Percentiles rank a stretch among this genome's conserved stretches.
Evolutionary conservation across 2,797 vertebrate species (phyloP).

Genomic region (Danio albolineatus): DNA sequence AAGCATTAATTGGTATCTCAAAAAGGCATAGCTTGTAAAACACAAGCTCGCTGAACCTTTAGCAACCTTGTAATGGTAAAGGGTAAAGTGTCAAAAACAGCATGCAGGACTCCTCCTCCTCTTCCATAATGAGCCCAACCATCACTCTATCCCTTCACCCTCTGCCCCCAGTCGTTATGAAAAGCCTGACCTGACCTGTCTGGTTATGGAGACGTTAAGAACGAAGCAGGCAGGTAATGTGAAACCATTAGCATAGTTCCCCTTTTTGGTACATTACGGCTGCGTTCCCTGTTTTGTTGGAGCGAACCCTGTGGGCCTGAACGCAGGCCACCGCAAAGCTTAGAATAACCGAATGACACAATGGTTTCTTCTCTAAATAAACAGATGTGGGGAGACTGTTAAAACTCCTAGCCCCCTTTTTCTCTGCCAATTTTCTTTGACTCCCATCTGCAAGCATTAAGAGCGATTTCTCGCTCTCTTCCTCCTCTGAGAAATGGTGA

Average conservation of each 20-base stretch:
- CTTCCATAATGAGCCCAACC: conserved; percentile 9
- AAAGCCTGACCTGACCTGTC: conserved; percentile 1
- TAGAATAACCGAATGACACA: conserved; percentile 88
- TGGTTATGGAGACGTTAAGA: conserved; percentile 71
- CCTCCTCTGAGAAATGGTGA: conserved; percentile 56
- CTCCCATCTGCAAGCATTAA: conserved; percentile 45
- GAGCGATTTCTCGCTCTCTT: conserved; percentile 34
- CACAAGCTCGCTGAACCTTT: conserved; percentile 29
- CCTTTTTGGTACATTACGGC: conserved; percentile 74
- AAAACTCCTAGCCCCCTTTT: conserved; percentile 64
- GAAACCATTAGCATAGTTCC: conserved; percentile 73
- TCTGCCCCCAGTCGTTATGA: background rate
- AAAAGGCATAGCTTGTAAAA: conserved; percentile 17
- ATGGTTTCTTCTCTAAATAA: conserved; percentile 92
- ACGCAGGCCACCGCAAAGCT: conserved; percentile 78
- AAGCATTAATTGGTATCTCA: background rate
- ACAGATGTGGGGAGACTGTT: conserved; percentile 83
- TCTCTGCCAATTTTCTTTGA: conserved; percentile 65
- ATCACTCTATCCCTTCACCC: background rate
- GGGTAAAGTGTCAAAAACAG: conserved; percentile 79
- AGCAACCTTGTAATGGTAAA: conserved; percentile 43
- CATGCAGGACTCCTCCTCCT: conserved; percentile 60
- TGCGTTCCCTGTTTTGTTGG: conserved; percentile 73
- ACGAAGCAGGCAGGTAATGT: conserved; percentile 68
- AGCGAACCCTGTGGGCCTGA: conserved; percentile 79